phyloP scores from a whole-genome alignment of 2,888 invertebrate species.

The Luperina testacea region DNA sequence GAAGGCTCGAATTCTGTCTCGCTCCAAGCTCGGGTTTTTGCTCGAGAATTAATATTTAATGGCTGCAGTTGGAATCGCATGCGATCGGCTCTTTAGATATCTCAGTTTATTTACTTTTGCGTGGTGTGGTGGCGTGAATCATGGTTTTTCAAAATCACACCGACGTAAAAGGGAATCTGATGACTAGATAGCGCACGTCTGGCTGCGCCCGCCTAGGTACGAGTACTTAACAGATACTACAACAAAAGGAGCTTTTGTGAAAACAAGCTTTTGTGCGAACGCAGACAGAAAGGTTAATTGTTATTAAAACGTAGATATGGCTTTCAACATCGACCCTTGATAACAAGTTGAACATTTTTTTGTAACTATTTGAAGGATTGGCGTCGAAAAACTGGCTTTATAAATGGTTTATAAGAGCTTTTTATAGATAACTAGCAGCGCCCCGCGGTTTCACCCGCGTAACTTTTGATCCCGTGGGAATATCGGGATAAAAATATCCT shows the following conservation, averaged over 20 bases:
- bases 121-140: constrained; percentile 71
- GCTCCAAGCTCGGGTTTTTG: constrained; percentile 79
- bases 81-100: constrained; percentile 80
- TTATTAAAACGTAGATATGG: constrained; percentile 56
- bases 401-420: background rate
- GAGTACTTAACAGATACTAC: constrained; percentile 51
- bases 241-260: constrained; percentile 61
- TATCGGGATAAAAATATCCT: no score
- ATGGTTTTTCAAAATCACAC: constrained; percentile 65
- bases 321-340: constrained; percentile 28
- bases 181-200: constrained; percentile 65
- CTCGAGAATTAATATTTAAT: constrained; percentile 84
- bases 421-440: background rate
- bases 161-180: constrained; percentile 59
- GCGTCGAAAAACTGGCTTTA: background rate
- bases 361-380: constrained; percentile 29
- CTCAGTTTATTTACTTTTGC: constrained; percentile 77
- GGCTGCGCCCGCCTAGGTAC: constrained; percentile 47
- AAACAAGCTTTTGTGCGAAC: constrained; percentile 60
- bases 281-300: constrained; percentile 60
- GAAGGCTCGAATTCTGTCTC: constrained; percentile 81
- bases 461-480: no score
- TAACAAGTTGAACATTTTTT: constrained; percentile 45
- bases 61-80: constrained; percentile 81
- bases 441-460: no score